Evolutionary conservation across 2,797 vertebrate genomes (phyloP).

Genomic region (Danio jaintianensis): DNA sequence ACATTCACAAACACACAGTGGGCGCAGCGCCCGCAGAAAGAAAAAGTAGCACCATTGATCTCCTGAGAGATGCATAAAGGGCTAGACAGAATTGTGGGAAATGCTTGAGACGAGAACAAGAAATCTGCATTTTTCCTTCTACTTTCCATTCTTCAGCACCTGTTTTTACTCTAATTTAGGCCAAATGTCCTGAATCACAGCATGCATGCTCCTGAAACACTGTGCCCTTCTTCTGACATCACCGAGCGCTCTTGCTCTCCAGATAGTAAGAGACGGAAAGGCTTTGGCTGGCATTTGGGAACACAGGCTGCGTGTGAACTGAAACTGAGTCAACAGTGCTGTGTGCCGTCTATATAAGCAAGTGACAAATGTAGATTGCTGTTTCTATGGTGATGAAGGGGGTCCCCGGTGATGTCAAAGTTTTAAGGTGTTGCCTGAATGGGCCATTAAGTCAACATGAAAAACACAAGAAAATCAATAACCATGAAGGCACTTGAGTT

Average conservation of each 20-base stretch:
- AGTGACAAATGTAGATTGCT: slow-evolving; percentile 23
- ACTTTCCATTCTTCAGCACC: neutral
- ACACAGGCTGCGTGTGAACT: slow-evolving; percentile 23
- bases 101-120: neutral
- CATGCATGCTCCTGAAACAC: slow-evolving; percentile 34
- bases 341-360: slow-evolving; percentile 16
- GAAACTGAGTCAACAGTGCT: slow-evolving; percentile 30
- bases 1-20: slow-evolving; percentile 33
- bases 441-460: neutral
- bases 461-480: neutral
- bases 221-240: slow-evolving; percentile 45
- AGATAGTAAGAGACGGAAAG: slow-evolving; percentile 34
- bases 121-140: neutral
- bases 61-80: neutral
- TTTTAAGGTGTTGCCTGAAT: neutral
- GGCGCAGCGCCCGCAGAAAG: neutral
- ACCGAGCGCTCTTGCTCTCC: slow-evolving; percentile 34
- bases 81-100: neutral
- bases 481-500: neutral
- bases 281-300: slow-evolving; percentile 40
- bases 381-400: slow-evolving; percentile 24
- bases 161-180: slow-evolving; percentile 40
- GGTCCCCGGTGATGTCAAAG: slow-evolving; percentile 30
- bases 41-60: slow-evolving; percentile 22
- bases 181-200: slow-evolving; percentile 47